These are phyloP conservation scores for Cyphomyrus plagiostoma DNA, from an alignment of 2,113 vertebrate genomes.

Conservation along the genomic window DNA sequence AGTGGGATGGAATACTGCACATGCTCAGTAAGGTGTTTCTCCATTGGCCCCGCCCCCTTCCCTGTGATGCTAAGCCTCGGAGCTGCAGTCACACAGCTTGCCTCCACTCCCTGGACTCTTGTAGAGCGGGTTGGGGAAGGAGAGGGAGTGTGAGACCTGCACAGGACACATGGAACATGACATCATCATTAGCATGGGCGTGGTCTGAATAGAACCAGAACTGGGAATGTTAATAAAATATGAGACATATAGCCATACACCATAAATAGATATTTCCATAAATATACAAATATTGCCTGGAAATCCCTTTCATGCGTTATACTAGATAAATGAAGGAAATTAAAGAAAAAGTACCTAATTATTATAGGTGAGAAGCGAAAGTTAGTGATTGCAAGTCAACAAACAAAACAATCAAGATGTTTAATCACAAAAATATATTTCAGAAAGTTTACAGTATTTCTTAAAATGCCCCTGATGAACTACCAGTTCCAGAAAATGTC, in stretches of 20 bases:
- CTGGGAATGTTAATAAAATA: not conserved
- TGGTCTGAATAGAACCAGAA: not conserved
- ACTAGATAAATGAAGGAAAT: not conserved
- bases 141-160: constrained; percentile 44
- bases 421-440: not conserved
- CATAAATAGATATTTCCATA: not conserved
- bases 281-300: not conserved
- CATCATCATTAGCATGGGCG: not conserved
- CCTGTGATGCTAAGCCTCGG: constrained; percentile 37
- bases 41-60: not conserved
- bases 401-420: not conserved
- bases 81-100: constrained; percentile 31
- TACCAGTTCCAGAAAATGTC: not conserved
- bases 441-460: not conserved
- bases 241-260: not conserved
- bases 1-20: not conserved
- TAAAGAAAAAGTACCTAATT: not conserved
- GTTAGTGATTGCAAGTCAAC: not conserved
- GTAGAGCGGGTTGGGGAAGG: constrained; percentile 64
- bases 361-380: no score
- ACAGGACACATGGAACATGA: constrained; percentile 28
- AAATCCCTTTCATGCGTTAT: not conserved
- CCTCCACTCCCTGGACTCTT: constrained; percentile 29
- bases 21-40: not conserved
- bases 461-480: not conserved